Base-by-base conservation (phyloP, 1,140 invertebrate species). In the Sinonovacula constricta region DNA sequence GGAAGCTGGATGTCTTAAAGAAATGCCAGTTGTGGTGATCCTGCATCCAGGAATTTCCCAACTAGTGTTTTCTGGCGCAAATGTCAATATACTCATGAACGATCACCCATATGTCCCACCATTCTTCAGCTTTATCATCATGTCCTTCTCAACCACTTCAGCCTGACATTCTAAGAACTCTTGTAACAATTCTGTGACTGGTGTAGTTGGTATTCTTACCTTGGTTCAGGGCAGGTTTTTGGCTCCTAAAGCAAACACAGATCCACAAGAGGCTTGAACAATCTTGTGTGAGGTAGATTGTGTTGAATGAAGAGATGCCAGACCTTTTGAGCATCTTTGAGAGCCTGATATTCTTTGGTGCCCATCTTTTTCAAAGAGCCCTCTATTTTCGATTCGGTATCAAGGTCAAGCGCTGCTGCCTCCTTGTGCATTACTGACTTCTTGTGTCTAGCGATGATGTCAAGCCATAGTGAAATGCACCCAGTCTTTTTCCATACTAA, bases 231-330 rank as follows among this genome's bases (percentile, higher is more conserved):
- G 36, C 28, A 63, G 33, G 36, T 59, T 39, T 0, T 7, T 54
- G 12, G 51, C 39, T 36, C 69, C 53, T 14, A 71, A 22, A 7
- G 39, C 54, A 24, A 36, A 45, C 34, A 71, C 33, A 60, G 45
- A 15, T 57, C 54, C 22, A 71, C 26, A 2, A 71, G 34, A 18
- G 56, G 56, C 31, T 59, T 60, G n/a, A 71, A 71, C 33, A 60
- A 34, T 22, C 30, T 59, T 18, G n/a, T 71, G n/a, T 71, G 18
- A 14, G 53, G 69, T n/a, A 59, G 30, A n/a, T 39, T 36, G 33
- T 71, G 53, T 31, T 57, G 18, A 14, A 39, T 30, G 0, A 57
- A 34, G 30, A 59, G 39, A 15, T 71, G 28, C 28, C 34, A 22
- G 18, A 57, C 56, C 33, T 57, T 59, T 26, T 59, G 34, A 5